Evolutionary conservation across 1,140 invertebrate species (phyloP).

Genomic region (Nasonia vitripennis): DNA sequence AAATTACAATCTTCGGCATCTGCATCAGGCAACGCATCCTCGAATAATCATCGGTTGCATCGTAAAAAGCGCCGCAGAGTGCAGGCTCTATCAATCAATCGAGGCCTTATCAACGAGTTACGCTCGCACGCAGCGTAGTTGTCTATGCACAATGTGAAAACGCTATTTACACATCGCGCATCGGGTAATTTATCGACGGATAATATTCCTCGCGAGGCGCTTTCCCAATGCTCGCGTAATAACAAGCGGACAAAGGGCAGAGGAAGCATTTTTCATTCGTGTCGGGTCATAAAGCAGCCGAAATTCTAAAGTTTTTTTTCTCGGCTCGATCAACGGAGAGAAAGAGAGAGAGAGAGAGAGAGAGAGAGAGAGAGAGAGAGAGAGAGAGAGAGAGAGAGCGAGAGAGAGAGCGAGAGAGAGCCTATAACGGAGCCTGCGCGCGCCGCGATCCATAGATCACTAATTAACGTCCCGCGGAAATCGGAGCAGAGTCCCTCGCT

Average conservation of each 20-base stretch:
- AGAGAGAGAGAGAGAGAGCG: conserved; percentile 20
- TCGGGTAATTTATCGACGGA: background rate
- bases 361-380: too few relatives aligned
- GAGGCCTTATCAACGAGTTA: background rate
- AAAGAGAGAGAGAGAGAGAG: too few relatives aligned
- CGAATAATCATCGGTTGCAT: background rate
- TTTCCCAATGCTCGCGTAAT: background rate
- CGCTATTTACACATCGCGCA: background rate
- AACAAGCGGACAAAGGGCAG: background rate
- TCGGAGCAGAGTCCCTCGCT: conserved; percentile 36
- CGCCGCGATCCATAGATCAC: conserved; percentile 32
- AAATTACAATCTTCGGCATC: conserved; percentile 19
- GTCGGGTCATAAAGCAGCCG: background rate
- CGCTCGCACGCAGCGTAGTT: background rate
- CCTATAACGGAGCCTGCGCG: conserved; percentile 46
- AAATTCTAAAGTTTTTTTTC: background rate
- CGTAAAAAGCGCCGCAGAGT: background rate
- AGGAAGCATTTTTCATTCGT: background rate
- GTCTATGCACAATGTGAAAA: background rate
- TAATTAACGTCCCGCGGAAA: conserved; percentile 51
- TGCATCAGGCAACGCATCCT: background rate
- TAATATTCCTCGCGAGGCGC: background rate
- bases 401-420: too few relatives aligned
- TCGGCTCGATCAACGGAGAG: conserved; percentile 3
- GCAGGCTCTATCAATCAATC: conserved; percentile 19